Conservation (phyloP, 2,888 invertebrate genomes). For the Melipona bicolor region DNA sequence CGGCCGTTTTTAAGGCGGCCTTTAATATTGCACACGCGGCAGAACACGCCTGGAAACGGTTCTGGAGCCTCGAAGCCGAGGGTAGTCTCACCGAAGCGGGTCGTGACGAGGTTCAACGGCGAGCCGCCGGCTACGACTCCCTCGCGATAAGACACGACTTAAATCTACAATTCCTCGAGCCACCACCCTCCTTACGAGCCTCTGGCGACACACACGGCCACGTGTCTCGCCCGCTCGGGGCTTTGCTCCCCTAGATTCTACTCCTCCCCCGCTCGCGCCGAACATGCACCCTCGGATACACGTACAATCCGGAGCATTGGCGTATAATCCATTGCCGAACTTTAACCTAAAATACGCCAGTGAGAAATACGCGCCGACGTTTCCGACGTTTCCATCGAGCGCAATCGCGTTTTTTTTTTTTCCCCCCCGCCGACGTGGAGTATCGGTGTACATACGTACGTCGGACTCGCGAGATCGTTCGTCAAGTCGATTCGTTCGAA, state of each 20-base stretch:
- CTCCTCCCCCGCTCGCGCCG: constrained; percentile 3
- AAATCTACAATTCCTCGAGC: constrained; percentile 76
- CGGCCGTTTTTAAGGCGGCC: constrained; percentile 50
- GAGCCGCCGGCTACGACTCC: constrained; percentile 74
- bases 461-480: not conserved
- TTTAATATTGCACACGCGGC: constrained; percentile 56
- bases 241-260: not conserved
- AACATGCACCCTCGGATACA: not conserved
- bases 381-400: too few relatives aligned
- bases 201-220: constrained; percentile 59
- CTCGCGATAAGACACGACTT: constrained; percentile 80
- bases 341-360: not conserved
- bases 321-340: constrained; percentile 40
- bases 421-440: not conserved
- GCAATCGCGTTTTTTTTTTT: not conserved
- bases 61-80: constrained; percentile 9
- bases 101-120: constrained; percentile 58
- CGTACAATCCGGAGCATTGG: constrained; percentile 1
- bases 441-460: not conserved
- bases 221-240: constrained; percentile 12
- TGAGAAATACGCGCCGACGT: not conserved
- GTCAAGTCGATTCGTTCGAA: not conserved
- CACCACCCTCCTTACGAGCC: constrained; percentile 60
- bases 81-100: constrained; percentile 44
- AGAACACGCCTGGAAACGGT: constrained; percentile 52